Evolutionary conservation across 2,113 vertebrate genomes (phyloP).

Genomic region (Boleophthalmus pectinirostris): DNA sequence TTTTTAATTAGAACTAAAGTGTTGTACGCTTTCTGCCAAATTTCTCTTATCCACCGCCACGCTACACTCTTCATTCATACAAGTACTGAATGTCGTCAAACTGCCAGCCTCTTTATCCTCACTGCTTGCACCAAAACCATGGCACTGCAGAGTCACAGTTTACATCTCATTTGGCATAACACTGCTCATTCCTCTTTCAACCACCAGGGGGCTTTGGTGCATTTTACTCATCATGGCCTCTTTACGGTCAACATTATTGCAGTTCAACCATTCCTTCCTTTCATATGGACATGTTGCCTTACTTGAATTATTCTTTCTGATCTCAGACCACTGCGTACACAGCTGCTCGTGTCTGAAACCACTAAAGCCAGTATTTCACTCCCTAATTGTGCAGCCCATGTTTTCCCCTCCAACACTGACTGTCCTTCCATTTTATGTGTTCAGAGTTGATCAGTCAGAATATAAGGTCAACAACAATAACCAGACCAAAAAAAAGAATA

Average conservation of each 20-base stretch:
- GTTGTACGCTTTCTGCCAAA: conserved; percentile 64
- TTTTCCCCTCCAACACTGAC: not conserved
- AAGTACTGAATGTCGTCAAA: conserved; percentile 58
- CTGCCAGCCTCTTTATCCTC: conserved; percentile 62
- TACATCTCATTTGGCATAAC: conserved; percentile 55
- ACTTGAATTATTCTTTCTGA: conserved; percentile 62
- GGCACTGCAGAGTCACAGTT: conserved; percentile 60
- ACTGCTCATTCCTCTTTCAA: not conserved
- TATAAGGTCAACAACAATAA: not conserved
- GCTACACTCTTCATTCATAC: conserved; percentile 12
- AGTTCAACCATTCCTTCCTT: conserved; percentile 52
- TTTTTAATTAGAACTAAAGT: conserved; percentile 31
- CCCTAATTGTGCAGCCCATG: conserved; percentile 20
- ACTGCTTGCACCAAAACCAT: conserved; percentile 17
- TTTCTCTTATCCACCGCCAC: conserved; percentile 28
- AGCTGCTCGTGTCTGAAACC: conserved; percentile 50
- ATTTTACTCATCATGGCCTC: conserved; percentile 17
- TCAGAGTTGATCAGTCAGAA: conserved; percentile 22
- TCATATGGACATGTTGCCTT: conserved; percentile 74
- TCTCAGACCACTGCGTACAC: conserved; percentile 46
- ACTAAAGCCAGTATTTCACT: conserved; percentile 38
- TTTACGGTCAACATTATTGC: conserved; percentile 17
- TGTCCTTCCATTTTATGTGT: conserved; percentile 13
- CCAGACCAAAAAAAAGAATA: not conserved
- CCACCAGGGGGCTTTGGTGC: not conserved